Evolutionary conservation across 2,113 vertebrate genomes (phyloP).

Genomic region (Ptyas mucosa): DNA sequence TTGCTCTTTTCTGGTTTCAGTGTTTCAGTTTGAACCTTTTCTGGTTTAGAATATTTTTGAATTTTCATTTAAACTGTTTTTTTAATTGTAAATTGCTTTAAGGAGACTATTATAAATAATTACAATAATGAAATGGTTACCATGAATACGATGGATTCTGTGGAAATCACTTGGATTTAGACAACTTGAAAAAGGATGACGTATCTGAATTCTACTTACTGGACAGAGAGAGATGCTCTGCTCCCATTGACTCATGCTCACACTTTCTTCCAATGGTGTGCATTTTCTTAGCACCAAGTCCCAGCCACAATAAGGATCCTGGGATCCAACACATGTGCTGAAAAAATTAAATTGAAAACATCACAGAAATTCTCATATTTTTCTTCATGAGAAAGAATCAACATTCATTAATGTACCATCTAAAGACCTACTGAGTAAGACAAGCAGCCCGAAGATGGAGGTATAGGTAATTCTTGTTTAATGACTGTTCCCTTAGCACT

Average conservation of each 20-base stretch:
- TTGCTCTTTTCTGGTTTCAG: not conserved
- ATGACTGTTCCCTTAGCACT: not conserved
- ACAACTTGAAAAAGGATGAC: conserved; percentile 1
- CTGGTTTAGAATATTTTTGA: not conserved
- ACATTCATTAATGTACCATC: not conserved
- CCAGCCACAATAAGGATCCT: conserved; percentile 97
- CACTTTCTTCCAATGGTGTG: conserved; percentile 89
- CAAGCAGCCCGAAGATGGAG: not conserved
- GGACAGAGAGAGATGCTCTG: conserved; percentile 89
- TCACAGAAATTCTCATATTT: not conserved
- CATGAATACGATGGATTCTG: not conserved
- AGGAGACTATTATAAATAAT: not conserved
- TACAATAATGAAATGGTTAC: not conserved
- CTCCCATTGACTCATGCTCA: conserved; percentile 95
- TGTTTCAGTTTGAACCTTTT: not conserved
- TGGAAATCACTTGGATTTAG: not conserved
- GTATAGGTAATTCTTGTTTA: not conserved
- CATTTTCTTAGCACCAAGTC: conserved; percentile 90
- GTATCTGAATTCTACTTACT: conserved; percentile 68
- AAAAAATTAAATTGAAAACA: conserved; percentile 40
- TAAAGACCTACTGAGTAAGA: not conserved
- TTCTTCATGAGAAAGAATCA: not conserved
- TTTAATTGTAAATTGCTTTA: not conserved
- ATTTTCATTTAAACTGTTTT: not conserved
- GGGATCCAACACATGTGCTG: conserved; percentile 89